Conservation (phyloP, 2,888 invertebrate genomes). For the Cataglyphis altisquamis region DNA sequence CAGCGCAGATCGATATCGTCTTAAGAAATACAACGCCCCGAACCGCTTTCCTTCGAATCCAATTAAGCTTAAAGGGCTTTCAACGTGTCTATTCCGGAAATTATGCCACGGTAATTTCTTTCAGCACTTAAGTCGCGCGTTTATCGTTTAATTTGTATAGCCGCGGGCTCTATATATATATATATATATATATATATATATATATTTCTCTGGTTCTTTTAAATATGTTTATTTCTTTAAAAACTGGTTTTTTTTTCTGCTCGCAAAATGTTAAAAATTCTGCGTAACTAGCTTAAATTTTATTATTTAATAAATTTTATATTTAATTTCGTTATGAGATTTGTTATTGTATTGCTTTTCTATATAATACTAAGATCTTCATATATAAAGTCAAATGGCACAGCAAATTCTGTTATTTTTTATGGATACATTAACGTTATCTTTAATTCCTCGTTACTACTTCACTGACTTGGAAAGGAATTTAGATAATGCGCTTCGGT, state of each 20-base stretch:
- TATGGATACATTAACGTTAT: not conserved
- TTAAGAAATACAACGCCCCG: constrained; percentile 53
- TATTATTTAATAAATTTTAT: constrained; percentile 7
- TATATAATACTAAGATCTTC: not conserved
- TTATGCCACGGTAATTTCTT: constrained; percentile 65
- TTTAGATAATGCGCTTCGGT: constrained; percentile 20
- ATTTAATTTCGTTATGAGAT: not conserved
- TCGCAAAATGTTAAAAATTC: not conserved
- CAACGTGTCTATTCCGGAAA: constrained; percentile 60
- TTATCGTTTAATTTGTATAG: constrained; percentile 53
- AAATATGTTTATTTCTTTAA: not conserved
- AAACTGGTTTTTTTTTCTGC: not conserved
- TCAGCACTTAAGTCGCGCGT: constrained; percentile 31
- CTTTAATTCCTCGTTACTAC: constrained; percentile 9
- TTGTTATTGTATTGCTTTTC: not conserved
- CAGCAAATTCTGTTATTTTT: not conserved
- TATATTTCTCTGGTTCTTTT: not conserved
- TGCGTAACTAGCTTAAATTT: not conserved
- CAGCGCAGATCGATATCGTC: constrained; percentile 58
- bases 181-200: not conserved
- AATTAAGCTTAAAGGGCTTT: constrained; percentile 69
- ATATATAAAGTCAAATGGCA: not conserved
- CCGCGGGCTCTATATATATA: not conserved
- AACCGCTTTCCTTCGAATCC: constrained; percentile 60
- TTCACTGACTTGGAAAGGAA: constrained; percentile 20